These are phyloP conservation scores for Hydropsyche tenuis DNA, from an alignment of 1,140 invertebrate genomes.

Conservation along the genomic window DNA sequence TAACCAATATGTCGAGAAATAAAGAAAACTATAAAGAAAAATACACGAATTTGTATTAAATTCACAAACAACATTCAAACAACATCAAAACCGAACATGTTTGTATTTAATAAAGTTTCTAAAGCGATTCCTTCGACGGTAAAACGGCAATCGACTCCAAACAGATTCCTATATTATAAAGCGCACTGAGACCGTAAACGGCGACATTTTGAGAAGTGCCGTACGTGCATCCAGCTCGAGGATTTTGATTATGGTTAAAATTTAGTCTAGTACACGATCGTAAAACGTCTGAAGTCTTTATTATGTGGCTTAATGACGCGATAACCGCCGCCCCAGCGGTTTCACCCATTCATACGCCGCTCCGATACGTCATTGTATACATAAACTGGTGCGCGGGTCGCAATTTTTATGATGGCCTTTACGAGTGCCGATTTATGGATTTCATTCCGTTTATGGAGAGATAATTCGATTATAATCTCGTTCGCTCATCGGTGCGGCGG, in stretches of 20 bases:
- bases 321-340: conserved; percentile 42
- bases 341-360: background rate
- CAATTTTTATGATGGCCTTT: conserved; percentile 46
- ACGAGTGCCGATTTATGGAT: conserved; percentile 49
- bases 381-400: background rate
- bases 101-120: too few relatives aligned
- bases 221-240: conserved; percentile 7
- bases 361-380: too few relatives aligned
- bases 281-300: conserved; percentile 45
- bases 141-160: too few relatives aligned
- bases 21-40: too few relatives aligned
- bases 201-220: background rate
- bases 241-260: conserved; percentile 35
- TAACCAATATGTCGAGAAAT: too few relatives aligned
- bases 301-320: conserved; percentile 49
- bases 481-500: conserved; percentile 24
- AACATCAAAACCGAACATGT: too few relatives aligned
- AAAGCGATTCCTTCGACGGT: too few relatives aligned
- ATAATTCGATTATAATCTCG: conserved; percentile 48
- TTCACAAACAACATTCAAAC: too few relatives aligned
- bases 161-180: too few relatives aligned
- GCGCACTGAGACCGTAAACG: background rate
- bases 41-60: too few relatives aligned
- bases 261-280: conserved; percentile 32
- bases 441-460: conserved; percentile 48